A percentile compares a stretch with the other conserved stretches of the same genome.
These are phyloP conservation scores for Leptinotarsa haldemani DNA, from an alignment of 2,888 invertebrate species.

Conservation along the genomic window DNA sequence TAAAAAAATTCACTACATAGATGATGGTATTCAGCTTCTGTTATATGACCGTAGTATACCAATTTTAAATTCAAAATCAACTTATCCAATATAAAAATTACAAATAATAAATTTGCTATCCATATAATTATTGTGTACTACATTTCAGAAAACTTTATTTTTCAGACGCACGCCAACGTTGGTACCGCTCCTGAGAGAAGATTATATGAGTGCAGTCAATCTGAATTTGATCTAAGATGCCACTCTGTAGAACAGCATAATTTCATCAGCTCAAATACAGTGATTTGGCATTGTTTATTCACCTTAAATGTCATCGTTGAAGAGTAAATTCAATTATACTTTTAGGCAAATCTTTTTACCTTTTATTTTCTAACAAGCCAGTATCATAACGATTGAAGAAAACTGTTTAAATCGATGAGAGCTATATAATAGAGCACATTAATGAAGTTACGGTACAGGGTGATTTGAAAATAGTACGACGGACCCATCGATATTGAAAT, in stretches of 20 bases:
- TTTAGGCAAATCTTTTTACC: not conserved
- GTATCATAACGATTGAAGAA: not conserved
- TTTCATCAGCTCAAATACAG: constrained; percentile 30
- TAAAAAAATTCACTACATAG: no score
- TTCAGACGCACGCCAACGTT: constrained; percentile 74
- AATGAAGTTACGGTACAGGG: constrained; percentile 17
- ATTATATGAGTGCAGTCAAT: constrained; percentile 73
- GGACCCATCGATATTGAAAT: no score
- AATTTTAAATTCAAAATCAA: no score
- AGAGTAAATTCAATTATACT: constrained; percentile 1
- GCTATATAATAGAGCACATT: constrained; percentile 20
- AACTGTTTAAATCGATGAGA: constrained; percentile 1
- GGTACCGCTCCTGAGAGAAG: constrained; percentile 75
- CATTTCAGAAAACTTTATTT: constrained; percentile 50
- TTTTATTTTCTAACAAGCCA: not conserved
- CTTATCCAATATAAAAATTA: no score
- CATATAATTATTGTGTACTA: no score
- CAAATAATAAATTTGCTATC: no score
- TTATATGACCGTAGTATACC: no score
- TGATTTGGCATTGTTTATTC: constrained; percentile 14
- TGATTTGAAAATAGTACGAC: not conserved
- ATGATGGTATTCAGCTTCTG: no score
- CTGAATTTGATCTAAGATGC: constrained; percentile 63
- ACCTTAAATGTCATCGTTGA: not conserved
- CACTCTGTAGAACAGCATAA: not conserved